Base-by-base conservation (phyloP, 2,113 vertebrate species). In the Gallinago paraguaiae region DNA sequence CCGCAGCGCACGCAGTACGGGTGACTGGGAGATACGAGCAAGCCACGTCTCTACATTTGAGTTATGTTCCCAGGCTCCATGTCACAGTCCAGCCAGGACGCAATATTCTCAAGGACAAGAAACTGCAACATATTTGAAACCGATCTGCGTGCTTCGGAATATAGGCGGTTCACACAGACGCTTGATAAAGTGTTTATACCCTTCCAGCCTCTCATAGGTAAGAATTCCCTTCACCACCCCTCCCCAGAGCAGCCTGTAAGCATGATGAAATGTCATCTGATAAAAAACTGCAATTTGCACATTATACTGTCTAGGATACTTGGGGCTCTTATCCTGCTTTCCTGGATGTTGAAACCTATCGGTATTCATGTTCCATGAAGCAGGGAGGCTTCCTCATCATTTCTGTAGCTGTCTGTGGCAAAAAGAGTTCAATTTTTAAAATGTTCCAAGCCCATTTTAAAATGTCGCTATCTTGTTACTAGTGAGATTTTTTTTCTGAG, bases 121-220 rank as follows among this genome's bases (percentile, higher is more conserved):
- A 93, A 78, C 54, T 30, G n/a, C 63, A 76, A 27, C 27, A 92
- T 93, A 97, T 95, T 95, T 92, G 92, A 95, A 96, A 95, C 88
- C 54, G 19, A 72, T 83, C 88, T 61, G 41, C 5, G 7, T 9
- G 1, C 81, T 96, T 92, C 17, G 13, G 57, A 59, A 61, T 59
- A 57, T 3, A 79, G 94, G 67, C 3, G 15, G 77, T 46, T 94
- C 57, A 74, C 3, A 28, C 93, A 63, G 74, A 57, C 76, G n/a
- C 82, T 86, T 37, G 18, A 14, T 86, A 43, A 90, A 86, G 76
- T 39, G 59, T 94, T 95, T 94, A 14, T 15, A 75, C n/a, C 41
- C 63, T 10, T 59, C 53, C 63, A 94, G 45, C 67, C 86, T 94
- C 79, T 95, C 70, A 15, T 59, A 91, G 93, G 91, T 95, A 94